Percentiles rank a stretch among this genome's conserved stretches.
These are phyloP conservation scores for Dryadula phaetusa DNA, from an alignment of 2,888 invertebrate genomes.

Conservation along the genomic window DNA sequence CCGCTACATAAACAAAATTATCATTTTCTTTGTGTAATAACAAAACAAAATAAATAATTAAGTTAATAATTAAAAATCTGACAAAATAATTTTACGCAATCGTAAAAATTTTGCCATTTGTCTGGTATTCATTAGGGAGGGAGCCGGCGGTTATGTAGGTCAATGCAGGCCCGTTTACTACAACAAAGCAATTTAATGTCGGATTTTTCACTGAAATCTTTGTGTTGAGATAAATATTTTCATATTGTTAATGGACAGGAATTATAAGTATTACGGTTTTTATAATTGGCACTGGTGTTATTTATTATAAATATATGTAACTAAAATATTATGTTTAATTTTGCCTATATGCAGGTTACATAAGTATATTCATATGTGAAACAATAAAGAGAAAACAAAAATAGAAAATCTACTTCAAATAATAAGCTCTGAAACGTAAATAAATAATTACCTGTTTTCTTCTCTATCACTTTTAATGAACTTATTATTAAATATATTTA, in stretches of 20 bases:
- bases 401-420: too few species aligned
- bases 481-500: too few species aligned
- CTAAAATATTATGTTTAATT: too few species aligned
- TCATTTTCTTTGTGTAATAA: not conserved
- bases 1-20: not conserved
- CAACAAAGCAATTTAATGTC: slow-evolving; percentile 35
- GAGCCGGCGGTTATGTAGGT: slow-evolving; percentile 40
- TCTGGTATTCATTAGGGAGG: slow-evolving; percentile 54
- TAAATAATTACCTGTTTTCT: too few species aligned
- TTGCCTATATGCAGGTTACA: not conserved
- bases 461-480: too few species aligned
- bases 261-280: not conserved
- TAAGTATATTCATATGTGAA: too few species aligned
- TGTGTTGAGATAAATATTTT: slow-evolving; percentile 26
- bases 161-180: slow-evolving; percentile 36
- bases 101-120: slow-evolving; percentile 51
- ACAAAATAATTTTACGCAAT: slow-evolving; percentile 30
- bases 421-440: too few species aligned
- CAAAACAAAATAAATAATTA: slow-evolving; percentile 3
- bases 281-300: not conserved
- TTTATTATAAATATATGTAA: not conserved
- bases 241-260: not conserved
- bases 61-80: slow-evolving; percentile 31
- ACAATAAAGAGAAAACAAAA: too few species aligned
- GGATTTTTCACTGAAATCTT: slow-evolving; percentile 26